phyloP scores from a whole-genome alignment of 2,888 invertebrate genomes.

The Hyposoter dolosus region DNA sequence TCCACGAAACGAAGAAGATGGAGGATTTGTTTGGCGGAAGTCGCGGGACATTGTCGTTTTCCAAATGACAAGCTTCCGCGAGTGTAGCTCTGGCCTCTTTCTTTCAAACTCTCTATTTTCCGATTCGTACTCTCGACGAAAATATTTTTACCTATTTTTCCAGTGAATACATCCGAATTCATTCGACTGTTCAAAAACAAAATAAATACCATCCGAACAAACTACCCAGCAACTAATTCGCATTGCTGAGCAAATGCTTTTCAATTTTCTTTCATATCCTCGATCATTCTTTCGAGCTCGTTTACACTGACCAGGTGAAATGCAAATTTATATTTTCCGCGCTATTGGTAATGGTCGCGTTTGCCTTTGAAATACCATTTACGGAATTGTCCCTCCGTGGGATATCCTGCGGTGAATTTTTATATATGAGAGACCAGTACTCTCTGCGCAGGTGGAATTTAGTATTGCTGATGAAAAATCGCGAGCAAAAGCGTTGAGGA shows the following conservation, averaged over 20 bases:
- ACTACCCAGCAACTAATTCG: not conserved
- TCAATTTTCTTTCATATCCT: not conserved
- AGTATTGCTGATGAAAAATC: conserved; percentile 61
- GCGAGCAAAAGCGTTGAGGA: conserved; percentile 60
- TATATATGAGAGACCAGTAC: not conserved
- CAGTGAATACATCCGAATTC: not conserved
- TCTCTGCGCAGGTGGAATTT: conserved; percentile 44
- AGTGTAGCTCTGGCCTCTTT: not conserved
- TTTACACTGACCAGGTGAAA: not conserved
- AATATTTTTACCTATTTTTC: not conserved
- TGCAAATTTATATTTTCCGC: not conserved
- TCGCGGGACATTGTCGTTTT: conserved; percentile 21
- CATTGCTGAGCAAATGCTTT: not conserved
- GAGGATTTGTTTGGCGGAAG: not conserved
- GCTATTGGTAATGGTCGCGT: not conserved
- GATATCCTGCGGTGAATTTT: conserved; percentile 11
- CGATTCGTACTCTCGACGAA: not conserved
- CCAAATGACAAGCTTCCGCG: not conserved
- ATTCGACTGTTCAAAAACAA: not conserved
- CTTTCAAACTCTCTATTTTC: not conserved
- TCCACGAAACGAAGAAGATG: not conserved
- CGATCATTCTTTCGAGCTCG: not conserved
- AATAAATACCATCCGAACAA: not conserved
- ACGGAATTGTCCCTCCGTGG: not conserved
- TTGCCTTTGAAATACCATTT: conserved; percentile 36